Evolutionary conservation across 2,797 vertebrate genomes (phyloP), one percentile per base, ranked within the genome.

Genomic region (Spizella passerina): DNA sequence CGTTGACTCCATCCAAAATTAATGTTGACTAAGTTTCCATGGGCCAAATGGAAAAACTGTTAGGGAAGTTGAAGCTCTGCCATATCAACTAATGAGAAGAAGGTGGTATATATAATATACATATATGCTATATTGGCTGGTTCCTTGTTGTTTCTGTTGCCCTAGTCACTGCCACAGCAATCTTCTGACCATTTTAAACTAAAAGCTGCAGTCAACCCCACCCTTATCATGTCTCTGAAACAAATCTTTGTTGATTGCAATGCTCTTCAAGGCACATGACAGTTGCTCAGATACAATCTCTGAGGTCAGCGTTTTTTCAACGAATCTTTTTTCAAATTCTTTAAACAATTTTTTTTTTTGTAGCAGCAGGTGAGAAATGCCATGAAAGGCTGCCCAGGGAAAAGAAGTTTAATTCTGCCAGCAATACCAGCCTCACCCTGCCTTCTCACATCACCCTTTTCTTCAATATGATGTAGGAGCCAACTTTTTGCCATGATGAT

Each of bases 251-350:
- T 73, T 86, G 56, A 88, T 77, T 84, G 19, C 27, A 39, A 12
- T 73, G 9, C 0, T 7, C 46, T 66, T 88, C 49, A 88, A 93
- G 80, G 34, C 8, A 44, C 29, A 32, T 86, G 71, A 13, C 56
- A 68, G 46, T 19, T 86, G 27, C 14, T 86, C 56, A 84, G 93
- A 93, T 96, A 85, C 12, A 30, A 95, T 92, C 93, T 93, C 61
- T 82, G 70, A 57, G 47, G 66, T 88, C 38, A 88, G 8, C 14
- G 36, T 46, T 56, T 77, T 95, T 79, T 91, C 91, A 94, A 39
- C 17, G 1, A 43, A 53, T 29, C 30, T 52, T 52, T 10, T 53
- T n/a, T 53, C 11, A 4, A 11, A 12, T 76, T 52, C 47, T 82
- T 88, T 83, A 72, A 82, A 78, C 57, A 82, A 41, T 24, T 32